A percentile compares a stretch with the other conserved stretches of the same genome.
Evolutionary conservation across 2,888 invertebrate species (phyloP).

Genomic region (Globia sparganii): DNA sequence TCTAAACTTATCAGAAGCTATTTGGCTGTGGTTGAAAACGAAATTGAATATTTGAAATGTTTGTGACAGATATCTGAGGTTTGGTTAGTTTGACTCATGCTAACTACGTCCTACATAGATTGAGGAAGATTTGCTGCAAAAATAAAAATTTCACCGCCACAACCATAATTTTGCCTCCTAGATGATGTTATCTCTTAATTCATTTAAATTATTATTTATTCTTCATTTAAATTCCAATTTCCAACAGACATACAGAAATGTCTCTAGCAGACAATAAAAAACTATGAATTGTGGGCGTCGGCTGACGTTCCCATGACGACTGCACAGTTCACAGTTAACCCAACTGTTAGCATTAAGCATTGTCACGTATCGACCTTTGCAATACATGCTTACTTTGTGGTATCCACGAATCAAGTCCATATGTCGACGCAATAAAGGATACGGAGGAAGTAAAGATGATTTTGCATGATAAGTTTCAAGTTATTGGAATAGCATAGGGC

Average conservation of each 20-base stretch:
- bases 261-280: slow-evolving; percentile 65
- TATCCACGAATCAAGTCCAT: slow-evolving; percentile 68
- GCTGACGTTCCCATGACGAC: slow-evolving; percentile 80
- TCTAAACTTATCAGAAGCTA: slow-evolving; percentile 64
- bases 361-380: slow-evolving; percentile 72
- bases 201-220: slow-evolving; percentile 67
- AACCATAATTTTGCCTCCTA: slow-evolving; percentile 11
- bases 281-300: slow-evolving; percentile 71
- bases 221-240: slow-evolving; percentile 66
- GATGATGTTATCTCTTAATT: slow-evolving; percentile 55
- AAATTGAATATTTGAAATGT: slow-evolving; percentile 62
- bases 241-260: slow-evolving; percentile 57
- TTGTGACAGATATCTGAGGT: slow-evolving; percentile 42
- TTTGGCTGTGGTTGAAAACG: slow-evolving; percentile 64
- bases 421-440: slow-evolving; percentile 60
- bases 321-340: slow-evolving; percentile 82
- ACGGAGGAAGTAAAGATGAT: slow-evolving; percentile 52
- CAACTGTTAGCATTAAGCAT: slow-evolving; percentile 74
- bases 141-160: slow-evolving; percentile 22
- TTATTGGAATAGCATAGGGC: slow-evolving; percentile 69
- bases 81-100: slow-evolving; percentile 10
- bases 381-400: slow-evolving; percentile 51
- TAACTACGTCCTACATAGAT: not conserved
- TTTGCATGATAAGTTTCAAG: slow-evolving; percentile 62
- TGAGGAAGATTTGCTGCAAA: slow-evolving; percentile 18